Percentiles rank a stretch among this genome's conserved stretches.
These are phyloP conservation scores for Melanocharis versteri DNA, from an alignment of 2,113 vertebrate species.

Conservation along the genomic window DNA sequence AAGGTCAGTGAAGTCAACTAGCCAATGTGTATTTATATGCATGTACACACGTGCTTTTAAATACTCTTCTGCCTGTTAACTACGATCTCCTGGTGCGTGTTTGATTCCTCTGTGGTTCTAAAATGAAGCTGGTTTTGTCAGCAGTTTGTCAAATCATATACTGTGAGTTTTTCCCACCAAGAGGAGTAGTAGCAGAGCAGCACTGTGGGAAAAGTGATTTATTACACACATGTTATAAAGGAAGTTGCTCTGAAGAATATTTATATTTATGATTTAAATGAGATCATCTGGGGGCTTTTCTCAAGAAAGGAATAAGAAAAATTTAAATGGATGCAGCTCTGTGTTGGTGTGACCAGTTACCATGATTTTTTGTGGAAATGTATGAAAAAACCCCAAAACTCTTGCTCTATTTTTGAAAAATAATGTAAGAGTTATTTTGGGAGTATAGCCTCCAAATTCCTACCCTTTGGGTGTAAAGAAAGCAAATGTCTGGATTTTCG, in stretches of 20 bases:
- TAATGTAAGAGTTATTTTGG: slow-evolving; percentile 1
- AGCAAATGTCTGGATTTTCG: background rate
- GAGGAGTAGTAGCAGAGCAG: background rate
- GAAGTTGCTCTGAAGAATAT: background rate
- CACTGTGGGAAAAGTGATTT: slow-evolving; percentile 6
- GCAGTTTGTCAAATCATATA: background rate
- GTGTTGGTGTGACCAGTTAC: background rate
- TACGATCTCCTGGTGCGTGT: background rate
- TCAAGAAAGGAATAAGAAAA: background rate
- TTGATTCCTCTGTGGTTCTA: background rate
- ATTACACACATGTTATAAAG: background rate
- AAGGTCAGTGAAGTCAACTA: background rate
- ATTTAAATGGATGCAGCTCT: background rate
- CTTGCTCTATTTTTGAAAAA: background rate
- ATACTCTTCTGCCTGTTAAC: background rate
- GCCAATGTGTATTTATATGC: background rate
- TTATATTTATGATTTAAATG: background rate
- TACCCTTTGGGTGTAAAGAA: slow-evolving; percentile 30
- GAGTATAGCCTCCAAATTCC: background rate
- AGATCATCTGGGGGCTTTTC: background rate
- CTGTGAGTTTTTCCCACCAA: background rate
- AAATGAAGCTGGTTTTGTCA: background rate
- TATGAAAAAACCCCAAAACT: background rate
- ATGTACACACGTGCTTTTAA: background rate
- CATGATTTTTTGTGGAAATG: background rate